Base-by-base conservation (phyloP, 2,113 vertebrate species). In the Fregetta grallaria region DNA sequence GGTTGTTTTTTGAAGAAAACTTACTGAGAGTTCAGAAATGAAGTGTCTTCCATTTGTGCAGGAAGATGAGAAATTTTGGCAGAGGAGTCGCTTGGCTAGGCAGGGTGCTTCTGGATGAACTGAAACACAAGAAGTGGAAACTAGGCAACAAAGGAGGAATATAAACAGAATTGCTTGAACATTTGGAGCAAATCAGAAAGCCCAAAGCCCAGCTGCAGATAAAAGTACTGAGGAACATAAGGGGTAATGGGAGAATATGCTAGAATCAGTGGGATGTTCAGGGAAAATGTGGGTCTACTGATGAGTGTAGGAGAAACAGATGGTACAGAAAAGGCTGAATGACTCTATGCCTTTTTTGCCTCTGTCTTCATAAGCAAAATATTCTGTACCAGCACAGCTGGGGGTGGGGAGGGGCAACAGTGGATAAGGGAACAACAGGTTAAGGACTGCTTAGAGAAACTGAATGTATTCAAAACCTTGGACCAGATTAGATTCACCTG, bases 101-200 rank as follows among this genome's bases (percentile, higher is more conserved):
- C 76, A 84, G 88, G 58, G 36, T 90, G 62, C 74, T 92, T 93
- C 82, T 96, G 71, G 40, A 76, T 66, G 40, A 94, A 68, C 84
- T 42, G 79, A 75, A 90, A 76, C 30, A 72, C 12, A 92, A 85
- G 87, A 94, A 92, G 62, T 38, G 22, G 93, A 94, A 94, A 62
- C 86, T 75, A 90, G 67, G 88, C 56, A 96, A 83, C 62, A 76
- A 67, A 93, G 25, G 44, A 92, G 38, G 36, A 88, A 88, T 45
- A 58, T 40, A 88, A 86, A 92, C 34, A 90, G 34, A 92, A 76
- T 68, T 73, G 25, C 58, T 68, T 92, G 50, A 95, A 40, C 49
- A 90, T 93, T 94, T 96, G 88, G 90, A 94, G 38, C 19, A 58
- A 95, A 86, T 92, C 82, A 94, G 91, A 90, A 90, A 85, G 49